Evolutionary conservation across 2,797 vertebrate species (phyloP), one percentile per base, ranked within the genome.

Genomic region (Carduelis carduelis): DNA sequence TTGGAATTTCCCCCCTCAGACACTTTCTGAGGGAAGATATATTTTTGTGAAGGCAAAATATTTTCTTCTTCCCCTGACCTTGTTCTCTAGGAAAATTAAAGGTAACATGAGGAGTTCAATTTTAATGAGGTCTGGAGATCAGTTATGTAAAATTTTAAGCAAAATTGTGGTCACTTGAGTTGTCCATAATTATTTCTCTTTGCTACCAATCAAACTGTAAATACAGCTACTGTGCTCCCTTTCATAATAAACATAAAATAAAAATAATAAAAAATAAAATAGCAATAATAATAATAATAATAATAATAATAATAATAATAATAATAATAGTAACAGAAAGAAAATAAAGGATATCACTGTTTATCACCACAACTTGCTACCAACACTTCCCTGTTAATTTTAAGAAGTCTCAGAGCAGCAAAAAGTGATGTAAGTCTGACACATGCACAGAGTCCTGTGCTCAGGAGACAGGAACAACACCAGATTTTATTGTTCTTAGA

Each of bases 311-410:
- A 41, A 12, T 8, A 20, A 7, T 5, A 52, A 6, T 8, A 30
- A 5, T 9, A 47, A 8, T 9, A 37, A 3, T 2, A 59, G 0
- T 0, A 64, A 37, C 2, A 41, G 18, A 70, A 85, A 65, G 6
- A 11, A 89, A 68, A 61, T 17, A 34, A 61, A 87, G 3, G 2
- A 23, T 39, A 78, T 37, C 39, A 16, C 5, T 70, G 28, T 23
- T 87, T 43, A 78, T 53, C 55, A 72, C 22, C 71, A 79, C 11
- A 85, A 27, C 21, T 61, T 79, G 12, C 43, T 37, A 55, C 19
- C 43, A 76, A 32, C 16, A 53, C 7, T 43, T 55, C 22, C 9
- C 14, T 59, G 24, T 8, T 87, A 47, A 72, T 64, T 79, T 75
- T 63, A 80, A 72, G 32, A 71, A 64, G 37, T 23, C 6, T 19